Percentiles rank a stretch among this genome's conserved stretches.
phyloP scores from a whole-genome alignment of 1,140 invertebrate species.

The Ylistrum balloti region DNA sequence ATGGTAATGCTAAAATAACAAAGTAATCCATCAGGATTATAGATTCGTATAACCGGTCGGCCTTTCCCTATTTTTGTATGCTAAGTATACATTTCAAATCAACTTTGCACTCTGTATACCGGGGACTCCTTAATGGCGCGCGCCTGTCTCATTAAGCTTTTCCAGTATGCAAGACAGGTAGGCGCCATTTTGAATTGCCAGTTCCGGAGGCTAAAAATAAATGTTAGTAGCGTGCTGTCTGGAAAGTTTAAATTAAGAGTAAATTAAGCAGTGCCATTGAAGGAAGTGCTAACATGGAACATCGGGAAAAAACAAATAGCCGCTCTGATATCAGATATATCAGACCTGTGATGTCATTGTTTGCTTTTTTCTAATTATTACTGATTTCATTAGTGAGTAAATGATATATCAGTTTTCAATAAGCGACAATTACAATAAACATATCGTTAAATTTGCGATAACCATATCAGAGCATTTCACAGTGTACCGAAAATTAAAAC shows the following conservation, averaged over 20 bases:
- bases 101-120: background rate
- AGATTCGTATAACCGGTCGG: background rate
- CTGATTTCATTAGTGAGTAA: too few relatives aligned
- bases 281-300: background rate
- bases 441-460: too few relatives aligned
- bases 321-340: too few relatives aligned
- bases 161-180: slow-evolving; percentile 27
- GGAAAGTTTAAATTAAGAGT: background rate
- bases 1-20: background rate
- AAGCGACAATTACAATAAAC: too few relatives aligned
- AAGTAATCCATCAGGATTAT: background rate
- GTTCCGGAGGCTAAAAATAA: slow-evolving; percentile 33
- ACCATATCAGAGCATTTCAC: too few relatives aligned
- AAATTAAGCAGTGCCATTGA: background rate
- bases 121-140: background rate
- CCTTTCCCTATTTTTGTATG: slow-evolving; percentile 39
- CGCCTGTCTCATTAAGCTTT: slow-evolving; percentile 20
- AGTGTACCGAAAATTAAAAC: too few relatives aligned
- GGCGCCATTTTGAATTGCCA: slow-evolving; percentile 20
- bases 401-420: too few relatives aligned
- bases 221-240: background rate
- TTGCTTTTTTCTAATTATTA: too few relatives aligned
- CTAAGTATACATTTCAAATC: slow-evolving; percentile 40
- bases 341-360: too few relatives aligned
- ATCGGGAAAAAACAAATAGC: background rate